phyloP scores from a whole-genome alignment of 2,797 vertebrate species.

The Natrix natrix region DNA sequence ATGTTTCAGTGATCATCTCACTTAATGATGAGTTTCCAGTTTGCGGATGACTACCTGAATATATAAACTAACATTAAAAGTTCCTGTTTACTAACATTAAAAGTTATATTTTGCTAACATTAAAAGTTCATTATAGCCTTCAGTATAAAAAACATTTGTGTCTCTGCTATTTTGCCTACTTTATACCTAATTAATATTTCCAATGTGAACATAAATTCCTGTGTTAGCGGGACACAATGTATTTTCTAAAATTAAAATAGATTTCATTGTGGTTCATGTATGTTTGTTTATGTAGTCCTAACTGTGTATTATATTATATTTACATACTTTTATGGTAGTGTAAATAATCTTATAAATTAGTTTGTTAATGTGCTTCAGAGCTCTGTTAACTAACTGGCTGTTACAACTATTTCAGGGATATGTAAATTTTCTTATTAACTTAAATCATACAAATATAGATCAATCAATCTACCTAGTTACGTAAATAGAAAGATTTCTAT shows the following conservation, averaged over 20 bases:
- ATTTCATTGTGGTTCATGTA: neutral
- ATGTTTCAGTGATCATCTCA: neutral
- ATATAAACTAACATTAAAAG: no score
- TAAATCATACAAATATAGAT: constrained; percentile 13
- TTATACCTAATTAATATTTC: neutral
- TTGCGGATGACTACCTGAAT: neutral
- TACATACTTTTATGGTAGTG: neutral
- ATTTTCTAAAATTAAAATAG: neutral
- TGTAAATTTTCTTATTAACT: neutral
- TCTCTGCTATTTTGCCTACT: neutral
- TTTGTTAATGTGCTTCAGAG: neutral
- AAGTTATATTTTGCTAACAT: neutral
- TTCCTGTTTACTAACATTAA: neutral
- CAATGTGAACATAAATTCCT: neutral
- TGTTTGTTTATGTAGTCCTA: neutral
- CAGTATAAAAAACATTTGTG: neutral
- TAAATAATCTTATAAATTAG: neutral
- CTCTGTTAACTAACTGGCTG: neutral
- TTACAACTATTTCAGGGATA: neutral
- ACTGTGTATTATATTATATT: neutral
- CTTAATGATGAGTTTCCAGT: neutral
- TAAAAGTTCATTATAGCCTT: neutral
- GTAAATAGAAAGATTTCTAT: neutral
- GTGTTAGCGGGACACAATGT: no score
- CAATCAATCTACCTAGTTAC: neutral